phyloP scores from a whole-genome alignment of 1,140 invertebrate species.

The Macrotrachela quadricornifera region DNA sequence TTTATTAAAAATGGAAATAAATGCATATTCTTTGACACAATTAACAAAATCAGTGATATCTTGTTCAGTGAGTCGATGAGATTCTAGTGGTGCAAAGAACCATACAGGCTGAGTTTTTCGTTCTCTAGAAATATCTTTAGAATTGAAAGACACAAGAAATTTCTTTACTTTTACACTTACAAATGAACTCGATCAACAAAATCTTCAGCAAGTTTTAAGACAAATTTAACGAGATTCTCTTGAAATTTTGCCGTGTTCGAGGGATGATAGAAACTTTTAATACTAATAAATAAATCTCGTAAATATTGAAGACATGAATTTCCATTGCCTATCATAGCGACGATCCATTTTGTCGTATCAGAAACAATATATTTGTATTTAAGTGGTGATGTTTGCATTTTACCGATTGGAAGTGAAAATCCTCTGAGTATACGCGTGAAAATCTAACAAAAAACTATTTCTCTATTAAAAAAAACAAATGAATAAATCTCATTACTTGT shows the following conservation, averaged over 20 bases:
- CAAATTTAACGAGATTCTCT: background rate
- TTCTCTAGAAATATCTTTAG: too few species aligned
- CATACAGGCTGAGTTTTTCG: too few species aligned
- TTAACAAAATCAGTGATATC: conserved; percentile 64
- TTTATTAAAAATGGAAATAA: conserved; percentile 54
- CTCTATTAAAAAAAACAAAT: conserved; percentile 16
- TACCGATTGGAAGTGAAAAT: conserved; percentile 54
- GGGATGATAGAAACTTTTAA: conserved; percentile 69
- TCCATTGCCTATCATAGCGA: conserved; percentile 35
- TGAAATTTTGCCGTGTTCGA: conserved; percentile 48
- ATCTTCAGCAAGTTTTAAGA: background rate
- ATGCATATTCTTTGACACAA: conserved; percentile 41
- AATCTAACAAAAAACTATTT: conserved; percentile 43
- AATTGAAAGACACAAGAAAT: too few species aligned
- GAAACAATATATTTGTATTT: background rate
- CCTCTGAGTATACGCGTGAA: conserved; percentile 53
- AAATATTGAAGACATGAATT: conserved; percentile 49
- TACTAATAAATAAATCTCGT: conserved; percentile 52
- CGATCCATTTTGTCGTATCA: conserved; percentile 49
- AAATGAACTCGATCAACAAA: too few species aligned
- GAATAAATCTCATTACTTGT: conserved; percentile 23
- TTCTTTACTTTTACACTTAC: too few species aligned
- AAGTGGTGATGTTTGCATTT: conserved; percentile 37
- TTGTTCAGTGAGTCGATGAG: conserved; percentile 48
- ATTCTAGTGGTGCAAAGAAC: conserved; percentile 41